Conservation (phyloP, 2,797 vertebrate genomes). For the Acanthornis magna region DNA sequence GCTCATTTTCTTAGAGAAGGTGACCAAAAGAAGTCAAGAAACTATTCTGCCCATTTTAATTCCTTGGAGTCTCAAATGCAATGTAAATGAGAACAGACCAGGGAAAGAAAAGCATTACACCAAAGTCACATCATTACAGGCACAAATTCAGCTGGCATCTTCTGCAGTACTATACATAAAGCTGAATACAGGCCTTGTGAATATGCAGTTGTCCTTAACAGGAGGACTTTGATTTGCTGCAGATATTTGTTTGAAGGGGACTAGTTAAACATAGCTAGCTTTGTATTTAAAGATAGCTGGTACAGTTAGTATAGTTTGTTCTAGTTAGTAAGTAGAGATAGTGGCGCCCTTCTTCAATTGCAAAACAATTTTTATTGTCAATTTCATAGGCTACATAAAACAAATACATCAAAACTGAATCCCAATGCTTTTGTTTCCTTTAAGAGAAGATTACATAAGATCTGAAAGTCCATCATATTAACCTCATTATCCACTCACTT, state of each 20-base stretch:
- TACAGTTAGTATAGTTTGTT: not conserved
- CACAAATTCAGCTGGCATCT: constrained; percentile 28
- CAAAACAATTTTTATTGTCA: not conserved
- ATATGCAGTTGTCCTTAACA: not conserved
- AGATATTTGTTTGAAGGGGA: not conserved
- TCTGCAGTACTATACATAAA: not conserved
- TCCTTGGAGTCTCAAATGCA: not conserved
- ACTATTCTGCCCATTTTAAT: not conserved
- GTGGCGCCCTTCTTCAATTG: not conserved
- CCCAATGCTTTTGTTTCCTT: not conserved
- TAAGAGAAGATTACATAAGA: not conserved
- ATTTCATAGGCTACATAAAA: not conserved
- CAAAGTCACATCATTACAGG: not conserved
- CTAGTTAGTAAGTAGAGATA: not conserved
- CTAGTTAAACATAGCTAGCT: not conserved
- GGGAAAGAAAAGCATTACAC: not conserved
- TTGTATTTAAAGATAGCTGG: not conserved
- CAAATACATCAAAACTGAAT: not conserved
- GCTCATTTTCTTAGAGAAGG: not conserved
- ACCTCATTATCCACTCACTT: constrained; percentile 26
- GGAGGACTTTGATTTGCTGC: constrained; percentile 18
- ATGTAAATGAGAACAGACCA: not conserved
- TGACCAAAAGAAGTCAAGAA: not conserved
- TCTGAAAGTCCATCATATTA: not conserved
- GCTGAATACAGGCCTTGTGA: constrained; percentile 38